Base-by-base conservation (phyloP, 2,888 invertebrate species). In the Noctua pronuba region DNA sequence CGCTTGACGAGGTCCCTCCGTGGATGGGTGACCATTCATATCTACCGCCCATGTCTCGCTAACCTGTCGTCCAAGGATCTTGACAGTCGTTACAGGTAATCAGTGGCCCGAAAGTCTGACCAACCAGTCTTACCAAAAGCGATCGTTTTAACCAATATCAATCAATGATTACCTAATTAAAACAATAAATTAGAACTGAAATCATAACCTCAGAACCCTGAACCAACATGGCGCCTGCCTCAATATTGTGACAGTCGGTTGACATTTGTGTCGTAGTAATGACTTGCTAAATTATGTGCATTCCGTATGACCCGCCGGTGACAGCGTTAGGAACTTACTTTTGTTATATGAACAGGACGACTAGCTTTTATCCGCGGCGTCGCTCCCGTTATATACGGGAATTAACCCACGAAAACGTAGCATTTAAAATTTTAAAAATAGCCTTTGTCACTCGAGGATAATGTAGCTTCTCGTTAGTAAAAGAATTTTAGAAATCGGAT, bases 241-340 rank as follows among this genome's bases (percentile, higher is more conserved):
- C 46, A 64, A 70, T 86, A 72, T 75, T 69, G 44, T 78, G 74
- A 75, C 87, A 83, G 58, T 1, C 38, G 75, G 87, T 75, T 79
- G 75, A 69, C 73, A 55, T 82, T 58, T 2, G 66, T 31, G 78
- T 35, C 55, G 13, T 4, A 4, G n/a, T 84, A 78, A 83, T 84
- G 72, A 83, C 65, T 69, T 78, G 71, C 38, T 73, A 73, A 84
- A 67, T 83, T 84, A 86, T 83, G 82, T 68, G 85, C 85, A 82
- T 82, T 41, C 35, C 0, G 4, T 73, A 82, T 84, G 62, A 71
- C 66, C 67, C 28, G 21, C 24, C 4, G 4, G 8, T 11, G 49
- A 10, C 16, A 16, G 46, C 35, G 49, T 77, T 66, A 31, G 58
- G 2, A 77, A 66, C 35, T 62, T 62, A 52, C 44, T 62, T 62